Percentiles rank a stretch among this genome's conserved stretches.
These are phyloP conservation scores for Saguinus midas DNA, from an alignment of 2,113 vertebrate genomes.

Conservation along the genomic window DNA sequence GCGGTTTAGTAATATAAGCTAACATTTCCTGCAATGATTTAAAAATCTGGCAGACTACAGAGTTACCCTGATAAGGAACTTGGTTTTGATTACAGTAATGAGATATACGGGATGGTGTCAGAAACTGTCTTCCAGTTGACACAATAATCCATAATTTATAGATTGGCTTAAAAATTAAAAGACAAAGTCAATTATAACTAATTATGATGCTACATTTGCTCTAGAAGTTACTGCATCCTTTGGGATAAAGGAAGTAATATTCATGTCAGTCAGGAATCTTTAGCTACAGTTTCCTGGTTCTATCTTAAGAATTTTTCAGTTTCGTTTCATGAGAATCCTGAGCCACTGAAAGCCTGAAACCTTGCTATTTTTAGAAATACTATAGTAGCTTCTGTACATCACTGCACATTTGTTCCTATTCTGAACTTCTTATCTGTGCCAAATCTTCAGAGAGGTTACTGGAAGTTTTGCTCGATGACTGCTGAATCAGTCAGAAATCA, in stretches of 20 bases:
- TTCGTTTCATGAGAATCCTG: conserved; percentile 61
- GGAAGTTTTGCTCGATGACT: conserved; percentile 48
- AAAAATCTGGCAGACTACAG: conserved; percentile 70
- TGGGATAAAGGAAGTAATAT: conserved; percentile 82
- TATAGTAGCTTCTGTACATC: conserved; percentile 17
- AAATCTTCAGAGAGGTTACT: conserved; percentile 65
- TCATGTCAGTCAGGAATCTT: conserved; percentile 81
- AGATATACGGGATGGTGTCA: conserved; percentile 80
- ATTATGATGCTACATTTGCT: conserved; percentile 83
- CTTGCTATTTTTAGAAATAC: conserved; percentile 72
- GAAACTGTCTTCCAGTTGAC: conserved; percentile 84
- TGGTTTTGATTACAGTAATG: conserved; percentile 76
- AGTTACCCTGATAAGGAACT: conserved; percentile 62
- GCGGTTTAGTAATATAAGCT: conserved; percentile 34
- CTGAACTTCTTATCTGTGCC: conserved; percentile 58
- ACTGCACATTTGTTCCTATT: conserved; percentile 43
- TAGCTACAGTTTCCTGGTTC: conserved; percentile 67
- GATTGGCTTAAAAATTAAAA: conserved; percentile 86
- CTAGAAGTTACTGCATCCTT: conserved; percentile 82
- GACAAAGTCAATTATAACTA: conserved; percentile 84
- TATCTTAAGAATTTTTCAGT: conserved; percentile 56
- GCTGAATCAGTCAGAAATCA: conserved; percentile 55
- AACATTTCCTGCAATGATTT: conserved; percentile 42
- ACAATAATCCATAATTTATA: conserved; percentile 84
- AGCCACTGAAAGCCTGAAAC: conserved; percentile 47